Percentiles rank a stretch among this genome's conserved stretches.
These are phyloP conservation scores for Lissocephala sabroskyi DNA, from an alignment of 2,888 invertebrate genomes.

Conservation along the genomic window DNA sequence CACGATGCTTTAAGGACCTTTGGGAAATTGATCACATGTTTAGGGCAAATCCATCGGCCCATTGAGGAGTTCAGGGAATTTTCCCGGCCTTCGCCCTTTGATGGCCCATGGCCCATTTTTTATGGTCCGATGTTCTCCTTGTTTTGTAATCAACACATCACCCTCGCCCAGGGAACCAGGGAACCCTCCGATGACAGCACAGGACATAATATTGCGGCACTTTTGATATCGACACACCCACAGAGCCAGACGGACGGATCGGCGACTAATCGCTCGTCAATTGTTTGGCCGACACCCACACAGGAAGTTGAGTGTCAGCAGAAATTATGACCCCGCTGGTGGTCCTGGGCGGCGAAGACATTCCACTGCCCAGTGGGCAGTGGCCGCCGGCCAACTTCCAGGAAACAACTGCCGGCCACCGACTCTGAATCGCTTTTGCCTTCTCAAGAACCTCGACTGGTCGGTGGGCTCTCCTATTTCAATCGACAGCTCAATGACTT, in stretches of 20 bases:
- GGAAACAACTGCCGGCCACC: not conserved
- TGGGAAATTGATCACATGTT: too few species aligned
- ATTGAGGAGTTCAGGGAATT: too few species aligned
- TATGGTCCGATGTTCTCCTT: not conserved
- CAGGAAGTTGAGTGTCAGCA: slow-evolving; percentile 59
- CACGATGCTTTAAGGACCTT: too few species aligned
- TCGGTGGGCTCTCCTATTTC: slow-evolving; percentile 40
- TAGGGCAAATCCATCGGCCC: too few species aligned
- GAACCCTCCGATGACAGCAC: slow-evolving; percentile 28
- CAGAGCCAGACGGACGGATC: not conserved
- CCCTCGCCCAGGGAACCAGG: slow-evolving; percentile 30
- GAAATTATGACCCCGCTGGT: slow-evolving; percentile 19
- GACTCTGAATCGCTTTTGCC: too few species aligned
- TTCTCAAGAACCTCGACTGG: too few species aligned
- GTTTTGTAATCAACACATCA: slow-evolving; percentile 57
- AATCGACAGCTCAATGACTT: slow-evolving; percentile 50
- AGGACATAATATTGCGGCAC: slow-evolving; percentile 13
- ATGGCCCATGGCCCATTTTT: not conserved
- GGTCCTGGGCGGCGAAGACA: not conserved
- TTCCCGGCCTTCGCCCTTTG: too few species aligned
- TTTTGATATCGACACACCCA: slow-evolving; percentile 6
- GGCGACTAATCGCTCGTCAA: slow-evolving; percentile 25
- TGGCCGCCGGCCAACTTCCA: too few species aligned
- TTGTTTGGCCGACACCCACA: slow-evolving; percentile 34
- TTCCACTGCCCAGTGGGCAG: too few species aligned